These are phyloP conservation scores for Caenorhabditis sulstoni DNA, from an alignment of 2,888 invertebrate genomes.

Conservation along the genomic window DNA sequence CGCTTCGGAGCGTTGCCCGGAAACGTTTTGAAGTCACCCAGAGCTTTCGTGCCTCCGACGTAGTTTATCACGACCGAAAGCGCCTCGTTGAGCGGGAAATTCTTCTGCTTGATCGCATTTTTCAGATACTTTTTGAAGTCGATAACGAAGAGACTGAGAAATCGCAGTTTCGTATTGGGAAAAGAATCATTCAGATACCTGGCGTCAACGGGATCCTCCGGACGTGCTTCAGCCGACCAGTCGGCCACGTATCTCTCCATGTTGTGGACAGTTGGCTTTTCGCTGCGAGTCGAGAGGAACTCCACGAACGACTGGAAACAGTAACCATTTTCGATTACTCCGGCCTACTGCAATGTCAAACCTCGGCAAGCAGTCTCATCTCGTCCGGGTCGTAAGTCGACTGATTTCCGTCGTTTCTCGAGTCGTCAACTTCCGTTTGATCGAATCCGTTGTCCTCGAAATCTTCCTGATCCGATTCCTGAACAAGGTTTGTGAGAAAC, in stretches of 20 bases:
- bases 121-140: slow-evolving; percentile 40
- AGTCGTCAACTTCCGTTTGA: background rate
- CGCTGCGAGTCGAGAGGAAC: background rate
- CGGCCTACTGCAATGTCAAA: background rate
- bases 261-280: background rate
- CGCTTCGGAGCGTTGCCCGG: slow-evolving; percentile 16
- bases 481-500: too few species aligned
- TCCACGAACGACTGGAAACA: slow-evolving; percentile 7
- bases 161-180: too few species aligned
- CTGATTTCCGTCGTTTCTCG: slow-evolving; percentile 1
- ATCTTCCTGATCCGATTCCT: slow-evolving; percentile 41
- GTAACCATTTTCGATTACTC: background rate
- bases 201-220: slow-evolving; percentile 13
- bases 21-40: slow-evolving; percentile 18
- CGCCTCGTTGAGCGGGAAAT: slow-evolving; percentile 13
- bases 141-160: slow-evolving; percentile 19
- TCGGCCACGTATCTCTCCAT: slow-evolving; percentile 31
- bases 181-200: too few species aligned
- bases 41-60: slow-evolving; percentile 17
- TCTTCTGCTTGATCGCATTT: slow-evolving; percentile 1
- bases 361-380: slow-evolving; percentile 18
- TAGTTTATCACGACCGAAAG: background rate
- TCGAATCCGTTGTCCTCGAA: slow-evolving; percentile 20
- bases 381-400: slow-evolving; percentile 30
- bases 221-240: slow-evolving; percentile 12